Percentiles rank a stretch among this genome's conserved stretches.
Conservation (phyloP, 2,113 vertebrate genomes). For the Stomatorhinus ivindoensis region DNA sequence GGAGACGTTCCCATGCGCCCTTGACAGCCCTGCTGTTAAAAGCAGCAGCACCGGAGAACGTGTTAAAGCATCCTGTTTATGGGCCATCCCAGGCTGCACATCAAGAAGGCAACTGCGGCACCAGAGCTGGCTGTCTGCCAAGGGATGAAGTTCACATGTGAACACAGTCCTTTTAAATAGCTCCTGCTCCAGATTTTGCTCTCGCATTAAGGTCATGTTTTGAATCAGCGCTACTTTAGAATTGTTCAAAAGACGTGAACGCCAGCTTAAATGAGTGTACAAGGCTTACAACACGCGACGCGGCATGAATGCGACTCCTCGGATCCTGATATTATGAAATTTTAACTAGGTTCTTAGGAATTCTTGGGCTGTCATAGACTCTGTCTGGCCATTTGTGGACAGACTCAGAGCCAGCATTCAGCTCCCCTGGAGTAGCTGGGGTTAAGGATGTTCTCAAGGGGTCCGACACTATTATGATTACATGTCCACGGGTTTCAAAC, state of each 20-base stretch:
- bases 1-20: background rate
- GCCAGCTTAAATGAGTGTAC: background rate
- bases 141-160: background rate
- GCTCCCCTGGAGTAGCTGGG: background rate
- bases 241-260: background rate
- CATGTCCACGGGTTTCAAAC: background rate
- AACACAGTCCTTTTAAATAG: background rate
- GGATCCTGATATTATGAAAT: background rate
- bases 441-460: background rate
- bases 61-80: background rate
- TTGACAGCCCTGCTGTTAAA: background rate
- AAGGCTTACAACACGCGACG: background rate
- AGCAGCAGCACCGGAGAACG: background rate
- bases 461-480: background rate
- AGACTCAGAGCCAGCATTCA: background rate
- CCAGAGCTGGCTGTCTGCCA: background rate
- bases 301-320: background rate
- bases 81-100: background rate
- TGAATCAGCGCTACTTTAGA: background rate
- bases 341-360: background rate
- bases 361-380: background rate
- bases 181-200: background rate
- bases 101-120: background rate
- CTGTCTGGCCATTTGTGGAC: background rate
- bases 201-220: background rate